Percentiles rank a stretch among this genome's conserved stretches.
Conservation (phyloP, 1,140 invertebrate species). For the Battus philenor region DNA sequence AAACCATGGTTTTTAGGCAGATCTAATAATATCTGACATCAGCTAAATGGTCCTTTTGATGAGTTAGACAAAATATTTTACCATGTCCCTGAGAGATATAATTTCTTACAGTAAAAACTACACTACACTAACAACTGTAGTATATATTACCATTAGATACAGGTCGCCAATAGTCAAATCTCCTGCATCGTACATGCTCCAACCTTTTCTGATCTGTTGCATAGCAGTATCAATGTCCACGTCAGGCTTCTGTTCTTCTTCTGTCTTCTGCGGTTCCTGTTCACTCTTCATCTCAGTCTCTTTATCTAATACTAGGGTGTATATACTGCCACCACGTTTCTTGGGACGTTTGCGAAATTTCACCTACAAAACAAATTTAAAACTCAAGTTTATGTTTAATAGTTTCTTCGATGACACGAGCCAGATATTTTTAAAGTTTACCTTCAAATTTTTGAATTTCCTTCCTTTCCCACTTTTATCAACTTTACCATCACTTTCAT, state of each 20-base stretch:
- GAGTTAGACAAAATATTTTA: no score
- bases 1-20: no score
- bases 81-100: no score
- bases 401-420: no score
- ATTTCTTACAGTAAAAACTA: no score
- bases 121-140: slow-evolving; percentile 3
- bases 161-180: slow-evolving; percentile 91
- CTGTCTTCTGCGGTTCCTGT: slow-evolving; percentile 16
- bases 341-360: slow-evolving; percentile 60
- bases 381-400: no score
- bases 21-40: no score
- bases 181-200: slow-evolving; percentile 85
- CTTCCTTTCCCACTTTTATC: slow-evolving; percentile 39
- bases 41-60: no score
- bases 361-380: slow-evolving; percentile 40
- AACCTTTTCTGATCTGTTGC: slow-evolving; percentile 83
- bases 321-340: slow-evolving; percentile 54
- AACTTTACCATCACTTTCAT: slow-evolving; percentile 61
- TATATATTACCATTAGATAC: slow-evolving; percentile 86
- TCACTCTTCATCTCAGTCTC: slow-evolving; percentile 38
- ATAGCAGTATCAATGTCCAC: slow-evolving; percentile 67
- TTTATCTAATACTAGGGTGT: slow-evolving; percentile 53
- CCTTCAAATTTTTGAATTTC: slow-evolving; percentile 65
- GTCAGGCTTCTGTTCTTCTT: slow-evolving; percentile 33
- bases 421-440: slow-evolving; percentile 17